phyloP scores from a whole-genome alignment of 2,113 vertebrate genomes.

The Festucalex cinctus region DNA sequence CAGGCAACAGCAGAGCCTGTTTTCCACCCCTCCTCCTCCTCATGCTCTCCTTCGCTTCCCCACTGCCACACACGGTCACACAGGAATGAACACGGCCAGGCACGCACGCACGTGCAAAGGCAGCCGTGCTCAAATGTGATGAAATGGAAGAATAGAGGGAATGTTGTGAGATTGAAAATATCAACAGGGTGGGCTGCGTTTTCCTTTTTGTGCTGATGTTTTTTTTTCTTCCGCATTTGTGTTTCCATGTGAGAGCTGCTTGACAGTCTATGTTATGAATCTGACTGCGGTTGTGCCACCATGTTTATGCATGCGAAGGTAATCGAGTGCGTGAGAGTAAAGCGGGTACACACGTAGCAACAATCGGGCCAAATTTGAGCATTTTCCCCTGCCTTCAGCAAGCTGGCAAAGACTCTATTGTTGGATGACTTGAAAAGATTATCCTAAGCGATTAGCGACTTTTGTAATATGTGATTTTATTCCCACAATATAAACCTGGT shows the following conservation, averaged over 20 bases:
- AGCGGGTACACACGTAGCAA: background rate
- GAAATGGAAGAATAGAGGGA: background rate
- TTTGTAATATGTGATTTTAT: too few species aligned
- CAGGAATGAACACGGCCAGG: constrained; percentile 31
- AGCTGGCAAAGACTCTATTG: too few species aligned
- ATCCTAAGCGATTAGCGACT: too few species aligned
- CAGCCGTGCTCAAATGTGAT: background rate
- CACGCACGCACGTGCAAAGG: background rate
- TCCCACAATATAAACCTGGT: too few species aligned
- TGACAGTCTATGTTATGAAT: constrained; percentile 4
- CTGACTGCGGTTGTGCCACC: constrained; percentile 1
- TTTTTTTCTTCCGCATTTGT: constrained; percentile 9
- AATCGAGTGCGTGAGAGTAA: constrained; percentile 3
- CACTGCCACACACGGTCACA: constrained; percentile 30
- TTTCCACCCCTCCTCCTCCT: constrained; percentile 23
- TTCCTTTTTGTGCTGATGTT: constrained; percentile 1
- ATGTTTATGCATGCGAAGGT: background rate
- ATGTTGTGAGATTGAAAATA: constrained; percentile 42
- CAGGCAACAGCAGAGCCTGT: constrained; percentile 40
- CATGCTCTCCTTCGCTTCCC: constrained; percentile 20
- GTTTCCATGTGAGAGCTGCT: background rate
- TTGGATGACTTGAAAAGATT: too few species aligned
- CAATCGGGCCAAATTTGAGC: background rate
- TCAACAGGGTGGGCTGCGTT: constrained; percentile 20
- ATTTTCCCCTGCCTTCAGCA: background rate